Conservation (phyloP, 2,113 vertebrate species). For the Laticauda colubrina region DNA sequence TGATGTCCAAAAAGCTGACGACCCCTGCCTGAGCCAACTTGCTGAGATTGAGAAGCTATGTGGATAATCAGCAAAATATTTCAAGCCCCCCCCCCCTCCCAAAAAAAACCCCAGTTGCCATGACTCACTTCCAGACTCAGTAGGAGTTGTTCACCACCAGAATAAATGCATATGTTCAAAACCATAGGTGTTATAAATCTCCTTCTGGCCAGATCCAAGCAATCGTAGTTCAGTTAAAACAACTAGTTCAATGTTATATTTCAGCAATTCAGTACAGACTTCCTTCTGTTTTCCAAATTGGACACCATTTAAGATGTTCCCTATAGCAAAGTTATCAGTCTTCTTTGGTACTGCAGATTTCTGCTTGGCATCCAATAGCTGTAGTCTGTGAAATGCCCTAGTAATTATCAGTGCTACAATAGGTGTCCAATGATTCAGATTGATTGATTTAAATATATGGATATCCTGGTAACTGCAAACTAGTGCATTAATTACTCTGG, state of each 20-base stretch:
- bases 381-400: neutral
- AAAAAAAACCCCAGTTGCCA: neutral
- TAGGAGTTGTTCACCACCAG: neutral
- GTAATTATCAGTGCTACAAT: neutral
- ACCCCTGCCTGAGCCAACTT: neutral
- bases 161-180: neutral
- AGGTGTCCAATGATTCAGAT: neutral
- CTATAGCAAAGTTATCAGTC: neutral
- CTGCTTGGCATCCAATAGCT: neutral
- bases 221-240: neutral
- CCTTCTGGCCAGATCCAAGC: neutral
- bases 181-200: neutral
- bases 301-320: neutral
- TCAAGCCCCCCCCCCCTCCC: neutral
- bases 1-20: no score
- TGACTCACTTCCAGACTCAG: neutral
- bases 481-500: neutral
- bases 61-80: neutral
- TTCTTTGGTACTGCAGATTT: neutral
- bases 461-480: neutral
- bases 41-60: neutral
- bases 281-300: neutral
- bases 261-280: neutral
- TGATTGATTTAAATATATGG: neutral
- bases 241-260: neutral